These are phyloP conservation scores for Macrotus californicus DNA, from an alignment of 2,113 vertebrate genomes.

Conservation along the genomic window DNA sequence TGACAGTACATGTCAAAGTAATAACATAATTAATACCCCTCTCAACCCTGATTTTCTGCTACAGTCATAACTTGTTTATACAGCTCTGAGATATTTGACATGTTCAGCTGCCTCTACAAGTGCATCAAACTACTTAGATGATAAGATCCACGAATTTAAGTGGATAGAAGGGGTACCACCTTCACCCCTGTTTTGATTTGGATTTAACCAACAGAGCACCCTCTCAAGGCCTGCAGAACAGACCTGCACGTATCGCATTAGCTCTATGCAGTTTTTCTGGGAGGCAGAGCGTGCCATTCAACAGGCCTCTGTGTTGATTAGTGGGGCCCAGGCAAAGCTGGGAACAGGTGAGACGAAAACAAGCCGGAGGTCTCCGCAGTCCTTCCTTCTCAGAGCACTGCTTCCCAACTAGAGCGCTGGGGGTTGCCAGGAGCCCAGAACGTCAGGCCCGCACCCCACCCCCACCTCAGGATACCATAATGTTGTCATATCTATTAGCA, in stretches of 20 bases:
- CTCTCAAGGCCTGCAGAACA: not conserved
- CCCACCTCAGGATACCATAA: not conserved
- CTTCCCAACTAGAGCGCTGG: rapidly evolving
- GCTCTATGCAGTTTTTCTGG: not conserved
- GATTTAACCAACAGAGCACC: not conserved
- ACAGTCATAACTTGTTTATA: not conserved
- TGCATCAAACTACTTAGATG: not conserved
- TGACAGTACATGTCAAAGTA: not conserved
- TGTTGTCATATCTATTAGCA: not conserved
- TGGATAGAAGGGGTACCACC: not conserved
- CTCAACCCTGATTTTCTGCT: not conserved
- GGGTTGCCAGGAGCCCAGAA: not conserved
- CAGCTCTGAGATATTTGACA: not conserved
- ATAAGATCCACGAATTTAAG: not conserved
- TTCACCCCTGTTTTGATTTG: not conserved
- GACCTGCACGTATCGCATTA: not conserved
- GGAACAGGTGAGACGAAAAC: not conserved
- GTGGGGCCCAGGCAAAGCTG: not conserved
- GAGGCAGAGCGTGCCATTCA: not conserved
- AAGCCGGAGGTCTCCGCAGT: not conserved
- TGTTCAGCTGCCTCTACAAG: not conserved
- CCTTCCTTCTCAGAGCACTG: not conserved
- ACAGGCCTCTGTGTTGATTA: not conserved
- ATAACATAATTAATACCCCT: not conserved
- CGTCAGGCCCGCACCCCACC: not conserved